phyloP scores from a whole-genome alignment of 2,888 invertebrate genomes.

The Eupithecia exiguata region DNA sequence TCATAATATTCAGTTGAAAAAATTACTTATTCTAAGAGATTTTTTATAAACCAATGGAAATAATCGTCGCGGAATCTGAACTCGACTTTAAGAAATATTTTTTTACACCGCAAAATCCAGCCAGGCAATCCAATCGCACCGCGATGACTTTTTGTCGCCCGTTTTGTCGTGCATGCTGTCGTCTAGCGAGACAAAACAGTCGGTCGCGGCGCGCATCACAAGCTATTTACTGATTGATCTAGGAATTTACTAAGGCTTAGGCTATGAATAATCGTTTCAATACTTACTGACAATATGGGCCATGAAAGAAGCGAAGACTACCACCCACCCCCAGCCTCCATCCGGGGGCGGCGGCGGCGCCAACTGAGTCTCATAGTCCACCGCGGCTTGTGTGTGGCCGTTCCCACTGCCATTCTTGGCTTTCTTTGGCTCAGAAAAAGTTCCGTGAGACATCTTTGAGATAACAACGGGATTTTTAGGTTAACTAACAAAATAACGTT shows the following conservation, averaged over 20 bases:
- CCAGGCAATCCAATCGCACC: not conserved
- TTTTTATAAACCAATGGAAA: not conserved
- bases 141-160: not conserved
- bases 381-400: conserved; percentile 59
- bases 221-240: not conserved
- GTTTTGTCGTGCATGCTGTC: too few relatives aligned
- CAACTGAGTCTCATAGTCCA: conserved; percentile 60
- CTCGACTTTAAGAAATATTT: not conserved
- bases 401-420: conserved; percentile 66
- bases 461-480: not conserved
- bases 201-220: not conserved
- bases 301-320: conserved; percentile 97
- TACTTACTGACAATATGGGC: conserved; percentile 97
- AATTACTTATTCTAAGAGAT: not conserved
- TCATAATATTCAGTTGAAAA: not conserved
- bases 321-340: conserved; percentile 98
- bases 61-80: not conserved
- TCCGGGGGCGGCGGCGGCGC: conserved; percentile 90
- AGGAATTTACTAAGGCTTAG: not conserved
- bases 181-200: not conserved
- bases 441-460: conserved; percentile 75
- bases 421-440: conserved; percentile 50
- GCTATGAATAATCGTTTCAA: not conserved
- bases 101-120: not conserved
- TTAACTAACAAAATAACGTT: not conserved